Percentiles rank a stretch among this genome's conserved stretches.
These are phyloP conservation scores for Stenichneumon culpator DNA, from an alignment of 2,888 invertebrate species.

Conservation along the genomic window DNA sequence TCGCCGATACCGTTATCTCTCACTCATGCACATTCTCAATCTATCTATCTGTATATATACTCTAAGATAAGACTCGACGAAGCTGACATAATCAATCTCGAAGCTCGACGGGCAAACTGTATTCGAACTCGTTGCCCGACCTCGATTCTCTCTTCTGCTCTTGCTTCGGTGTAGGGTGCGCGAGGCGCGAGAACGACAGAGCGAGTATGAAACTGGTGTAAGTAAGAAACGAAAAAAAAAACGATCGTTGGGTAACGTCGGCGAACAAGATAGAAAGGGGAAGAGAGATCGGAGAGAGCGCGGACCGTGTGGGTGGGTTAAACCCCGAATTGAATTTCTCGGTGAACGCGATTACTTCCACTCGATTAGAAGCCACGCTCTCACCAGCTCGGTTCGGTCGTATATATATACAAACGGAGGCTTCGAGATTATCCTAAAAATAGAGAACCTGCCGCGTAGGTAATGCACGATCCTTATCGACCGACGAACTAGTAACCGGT, in stretches of 20 bases:
- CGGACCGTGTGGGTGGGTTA: slow-evolving; percentile 19
- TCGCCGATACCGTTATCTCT: slow-evolving; percentile 63
- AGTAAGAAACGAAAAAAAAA: slow-evolving; percentile 47
- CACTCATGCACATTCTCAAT: slow-evolving; percentile 52
- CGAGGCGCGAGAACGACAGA: slow-evolving; percentile 39
- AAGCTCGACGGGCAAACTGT: slow-evolving; percentile 63
- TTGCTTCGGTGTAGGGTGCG: slow-evolving; percentile 24
- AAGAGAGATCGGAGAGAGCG: slow-evolving; percentile 26
- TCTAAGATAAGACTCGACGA: slow-evolving; percentile 64
- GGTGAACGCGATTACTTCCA: slow-evolving; percentile 65
- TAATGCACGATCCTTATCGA: slow-evolving; percentile 62
- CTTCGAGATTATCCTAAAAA: slow-evolving; percentile 66
- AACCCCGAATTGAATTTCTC: slow-evolving; percentile 67
- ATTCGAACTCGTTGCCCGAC: slow-evolving; percentile 57
- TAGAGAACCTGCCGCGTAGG: slow-evolving; percentile 64
- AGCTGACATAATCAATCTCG: slow-evolving; percentile 68
- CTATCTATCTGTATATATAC: slow-evolving; percentile 28
- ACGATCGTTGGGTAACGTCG: slow-evolving; percentile 27
- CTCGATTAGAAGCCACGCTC: slow-evolving; percentile 63
- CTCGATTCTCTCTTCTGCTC: slow-evolving; percentile 52
- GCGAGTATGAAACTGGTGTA: slow-evolving; percentile 35
- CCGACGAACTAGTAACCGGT: slow-evolving; percentile 41
- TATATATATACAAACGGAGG: slow-evolving; percentile 5
- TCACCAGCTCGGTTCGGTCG: slow-evolving; percentile 18
- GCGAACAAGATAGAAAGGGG: slow-evolving; percentile 43